phyloP scores from a whole-genome alignment of 2,888 invertebrate species.

The Campoplex nolae region DNA sequence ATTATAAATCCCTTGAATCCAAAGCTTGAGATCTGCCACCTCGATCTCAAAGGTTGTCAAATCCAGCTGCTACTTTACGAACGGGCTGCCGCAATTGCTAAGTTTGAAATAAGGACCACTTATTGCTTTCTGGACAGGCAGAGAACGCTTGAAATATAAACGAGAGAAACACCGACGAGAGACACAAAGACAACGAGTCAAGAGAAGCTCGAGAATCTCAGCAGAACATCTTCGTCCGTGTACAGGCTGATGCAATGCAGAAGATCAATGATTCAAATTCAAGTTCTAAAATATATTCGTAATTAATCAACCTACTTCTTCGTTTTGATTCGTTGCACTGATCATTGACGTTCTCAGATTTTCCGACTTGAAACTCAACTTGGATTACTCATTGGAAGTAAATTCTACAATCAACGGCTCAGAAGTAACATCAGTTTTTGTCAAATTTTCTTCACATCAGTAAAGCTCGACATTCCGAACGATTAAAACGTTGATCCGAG shows the following conservation, averaged over 20 bases:
- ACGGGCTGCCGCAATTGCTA: not conserved
- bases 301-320: not conserved
- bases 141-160: slow-evolving; percentile 9
- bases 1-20: not conserved
- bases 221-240: not conserved
- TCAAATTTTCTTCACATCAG: not conserved
- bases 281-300: not conserved
- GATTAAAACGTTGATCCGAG: not conserved
- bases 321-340: not conserved
- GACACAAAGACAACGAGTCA: not conserved
- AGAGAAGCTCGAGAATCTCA: not conserved
- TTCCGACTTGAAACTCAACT: not conserved
- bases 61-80: slow-evolving; percentile 10
- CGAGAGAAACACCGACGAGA: not conserved
- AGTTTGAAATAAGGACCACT: slow-evolving; percentile 30
- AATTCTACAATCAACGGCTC: too few species aligned
- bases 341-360: not conserved
- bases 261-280: not conserved
- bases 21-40: not conserved
- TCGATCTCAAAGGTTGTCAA: not conserved
- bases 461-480: not conserved
- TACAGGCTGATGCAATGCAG: not conserved
- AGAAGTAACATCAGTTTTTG: not conserved
- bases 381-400: not conserved
- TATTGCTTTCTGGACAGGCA: slow-evolving; percentile 18